These are phyloP conservation scores for Oscheius sp. DNA, from an alignment of 1,140 invertebrate species.

Conservation along the genomic window DNA sequence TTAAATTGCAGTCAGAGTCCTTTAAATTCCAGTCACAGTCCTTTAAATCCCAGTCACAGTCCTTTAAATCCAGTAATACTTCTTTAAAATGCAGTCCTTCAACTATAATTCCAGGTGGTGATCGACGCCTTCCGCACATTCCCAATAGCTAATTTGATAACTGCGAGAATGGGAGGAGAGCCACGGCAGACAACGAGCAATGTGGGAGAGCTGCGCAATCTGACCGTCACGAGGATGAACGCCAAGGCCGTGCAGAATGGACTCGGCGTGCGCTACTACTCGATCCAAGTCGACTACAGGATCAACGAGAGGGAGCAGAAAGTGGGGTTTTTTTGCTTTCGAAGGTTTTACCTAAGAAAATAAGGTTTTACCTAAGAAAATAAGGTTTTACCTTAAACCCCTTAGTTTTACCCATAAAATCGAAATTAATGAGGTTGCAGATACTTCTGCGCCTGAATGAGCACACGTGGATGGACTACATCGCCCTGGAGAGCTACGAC, in stretches of 20 bases:
- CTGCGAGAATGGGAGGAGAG: constrained; percentile 97
- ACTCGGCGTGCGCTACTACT: constrained; percentile 97
- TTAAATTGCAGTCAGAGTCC: no score
- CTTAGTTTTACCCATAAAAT: no score
- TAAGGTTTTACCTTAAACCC: no score
- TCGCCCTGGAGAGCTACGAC: constrained; percentile 88
- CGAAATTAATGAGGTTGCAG: constrained; percentile 63
- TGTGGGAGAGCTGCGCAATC: constrained; percentile 95
- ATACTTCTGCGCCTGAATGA: constrained; percentile 98
- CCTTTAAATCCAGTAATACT: no score
- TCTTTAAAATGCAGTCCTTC: no score
- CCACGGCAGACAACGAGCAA: constrained; percentile 98
- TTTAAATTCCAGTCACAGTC: no score
- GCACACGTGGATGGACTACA: constrained; percentile 98
- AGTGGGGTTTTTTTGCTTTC: constrained; percentile 58
- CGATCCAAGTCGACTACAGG: constrained; percentile 97
- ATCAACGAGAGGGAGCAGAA: constrained; percentile 98
- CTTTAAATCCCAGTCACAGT: no score
- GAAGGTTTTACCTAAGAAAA: not conserved
- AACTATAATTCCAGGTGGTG: constrained; percentile 65
- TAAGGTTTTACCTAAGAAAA: no score
- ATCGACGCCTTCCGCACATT: constrained; percentile 75
- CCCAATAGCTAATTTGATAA: constrained; percentile 97
- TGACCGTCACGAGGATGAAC: constrained; percentile 91
- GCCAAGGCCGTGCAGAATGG: no score